phyloP scores from a whole-genome alignment of 2,888 invertebrate genomes.

The Therioaphis trifolii region DNA sequence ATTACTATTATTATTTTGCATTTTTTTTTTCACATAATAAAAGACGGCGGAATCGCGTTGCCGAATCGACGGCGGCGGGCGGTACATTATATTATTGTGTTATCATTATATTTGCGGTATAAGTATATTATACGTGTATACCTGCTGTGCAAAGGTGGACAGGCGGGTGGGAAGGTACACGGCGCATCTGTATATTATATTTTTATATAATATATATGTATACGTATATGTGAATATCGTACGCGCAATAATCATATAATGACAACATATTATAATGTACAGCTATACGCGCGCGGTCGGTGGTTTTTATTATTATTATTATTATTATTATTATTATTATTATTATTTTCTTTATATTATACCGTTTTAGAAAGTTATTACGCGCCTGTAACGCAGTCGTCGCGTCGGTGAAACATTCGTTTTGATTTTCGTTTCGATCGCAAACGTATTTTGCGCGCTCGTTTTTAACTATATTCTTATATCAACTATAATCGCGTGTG shows the following conservation, averaged over 20 bases:
- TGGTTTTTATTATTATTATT: slow-evolving; percentile 5
- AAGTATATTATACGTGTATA: neutral
- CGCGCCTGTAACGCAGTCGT: too few relatives aligned
- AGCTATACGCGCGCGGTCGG: neutral
- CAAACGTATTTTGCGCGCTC: too few relatives aligned
- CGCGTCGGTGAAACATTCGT: too few relatives aligned
- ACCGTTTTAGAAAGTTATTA: slow-evolving; percentile 46
- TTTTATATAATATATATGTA: too few relatives aligned
- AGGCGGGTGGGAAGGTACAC: neutral
- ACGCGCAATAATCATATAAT: too few relatives aligned
- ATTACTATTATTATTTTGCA: neutral
- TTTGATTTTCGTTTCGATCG: too few relatives aligned
- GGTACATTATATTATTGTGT: slow-evolving; percentile 10
- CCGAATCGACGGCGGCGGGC: slow-evolving; percentile 24
- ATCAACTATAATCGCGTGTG: too few relatives aligned
- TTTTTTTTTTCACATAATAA: neutral
- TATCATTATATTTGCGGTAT: neutral
- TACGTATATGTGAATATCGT: too few relatives aligned
- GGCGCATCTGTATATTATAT: neutral
- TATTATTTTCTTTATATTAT: slow-evolving; percentile 1
- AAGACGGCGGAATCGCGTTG: neutral
- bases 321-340: neutral
- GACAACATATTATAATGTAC: too few relatives aligned
- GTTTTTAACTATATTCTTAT: too few relatives aligned
- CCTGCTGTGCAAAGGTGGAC: neutral